Base-by-base conservation (phyloP, 2,113 vertebrate species). In the Ophthalmotilapia sp. region DNA sequence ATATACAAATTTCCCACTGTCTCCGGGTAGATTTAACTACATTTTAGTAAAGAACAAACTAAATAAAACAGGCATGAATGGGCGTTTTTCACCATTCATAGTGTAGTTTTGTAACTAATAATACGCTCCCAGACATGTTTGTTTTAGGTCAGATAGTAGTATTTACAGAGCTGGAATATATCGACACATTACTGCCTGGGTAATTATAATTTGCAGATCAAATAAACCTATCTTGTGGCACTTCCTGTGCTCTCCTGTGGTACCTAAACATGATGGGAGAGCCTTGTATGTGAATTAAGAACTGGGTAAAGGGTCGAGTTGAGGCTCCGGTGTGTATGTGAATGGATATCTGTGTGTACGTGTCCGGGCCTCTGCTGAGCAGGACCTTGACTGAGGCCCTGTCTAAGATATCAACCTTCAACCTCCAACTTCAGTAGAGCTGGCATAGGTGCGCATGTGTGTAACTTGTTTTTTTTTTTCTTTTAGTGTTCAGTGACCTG, bases 401-500 rank as follows among this genome's bases (percentile, higher is more conserved):
- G 9, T 88, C 80, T 89, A 81, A 86, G 14, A 86, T 87, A 80
- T 86, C 65, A 84, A 81, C 86, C 89, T 88, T 86, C 86, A 90
- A 29, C 1, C 65, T 70, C 85, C 84, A 60, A 82, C 70, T 88
- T 53, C 21, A 81, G 86, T 88, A 73, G 79, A 87, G 86, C 86
- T 86, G 83, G 88, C 56, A 90, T 90, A 87, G 4, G 47, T 55
- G 51, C 86, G 42, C 81, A 7, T 87, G 51, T 87, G 82, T 91
- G 73, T 73, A 51, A 84, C 83, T 91, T 84, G 84, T 88, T 42
- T 87, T 91, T 26, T 84, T 84, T 84, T 77, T 77, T 84, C 75
- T 88, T 73, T 75, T 93, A 99, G 98, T 99, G 98, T 90, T 55
- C 97, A 8, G 97, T 97, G 68, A 97, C 97, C 0, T 99, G 98